Evolutionary conservation across 2,113 vertebrate genomes (phyloP).

Genomic region (Brachypteracias leptosomus): DNA sequence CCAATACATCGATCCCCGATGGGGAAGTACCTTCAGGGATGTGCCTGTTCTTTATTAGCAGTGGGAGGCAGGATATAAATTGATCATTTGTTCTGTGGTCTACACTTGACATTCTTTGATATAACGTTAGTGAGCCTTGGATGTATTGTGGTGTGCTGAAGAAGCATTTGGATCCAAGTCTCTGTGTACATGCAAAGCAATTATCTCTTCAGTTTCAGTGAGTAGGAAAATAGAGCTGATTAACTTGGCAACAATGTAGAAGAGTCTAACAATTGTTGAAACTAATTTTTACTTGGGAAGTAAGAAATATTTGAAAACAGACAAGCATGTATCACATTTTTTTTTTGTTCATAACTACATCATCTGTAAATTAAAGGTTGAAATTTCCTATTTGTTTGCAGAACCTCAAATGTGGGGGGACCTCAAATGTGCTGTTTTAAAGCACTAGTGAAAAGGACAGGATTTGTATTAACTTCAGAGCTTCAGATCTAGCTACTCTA

Average conservation of each 20-base stretch:
- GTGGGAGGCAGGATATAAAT: not conserved
- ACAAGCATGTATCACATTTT: not conserved
- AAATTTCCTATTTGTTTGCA: not conserved
- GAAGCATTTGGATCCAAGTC: not conserved
- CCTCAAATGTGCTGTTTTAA: not conserved
- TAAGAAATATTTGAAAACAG: not conserved
- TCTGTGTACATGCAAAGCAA: not conserved
- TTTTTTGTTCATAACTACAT: not conserved
- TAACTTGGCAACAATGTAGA: not conserved
- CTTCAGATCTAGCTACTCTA: not conserved
- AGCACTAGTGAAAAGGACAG: not conserved
- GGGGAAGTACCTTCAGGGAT: not conserved
- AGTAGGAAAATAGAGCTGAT: conserved; percentile 14
- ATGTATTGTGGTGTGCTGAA: not conserved
- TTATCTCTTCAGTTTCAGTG: not conserved
- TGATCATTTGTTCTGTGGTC: not conserved
- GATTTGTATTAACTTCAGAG: not conserved
- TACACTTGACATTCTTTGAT: not conserved
- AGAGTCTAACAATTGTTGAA: not conserved
- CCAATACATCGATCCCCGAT: not conserved
- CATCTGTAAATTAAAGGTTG: not conserved
- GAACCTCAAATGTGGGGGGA: not conserved
- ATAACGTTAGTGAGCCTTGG: rapidly evolving
- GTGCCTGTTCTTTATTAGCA: not conserved
- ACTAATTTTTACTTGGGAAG: not conserved